These are phyloP conservation scores for Catocala sponsa DNA, from an alignment of 2,888 invertebrate genomes.

Conservation along the genomic window DNA sequence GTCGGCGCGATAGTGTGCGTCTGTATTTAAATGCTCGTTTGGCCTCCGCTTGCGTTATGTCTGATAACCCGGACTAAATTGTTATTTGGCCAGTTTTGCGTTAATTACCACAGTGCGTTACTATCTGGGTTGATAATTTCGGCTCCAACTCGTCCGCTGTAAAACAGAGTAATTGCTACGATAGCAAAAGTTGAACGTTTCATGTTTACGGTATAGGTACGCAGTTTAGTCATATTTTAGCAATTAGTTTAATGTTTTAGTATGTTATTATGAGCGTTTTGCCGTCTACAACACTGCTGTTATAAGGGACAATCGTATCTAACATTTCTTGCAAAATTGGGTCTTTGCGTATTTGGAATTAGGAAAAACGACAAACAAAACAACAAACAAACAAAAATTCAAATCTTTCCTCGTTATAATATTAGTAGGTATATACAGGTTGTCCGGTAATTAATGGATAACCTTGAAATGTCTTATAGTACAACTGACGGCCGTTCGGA, in stretches of 20 bases:
- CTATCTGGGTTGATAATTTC: conserved; percentile 18
- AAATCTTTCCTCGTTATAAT: too few relatives aligned
- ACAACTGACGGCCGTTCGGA: too few relatives aligned
- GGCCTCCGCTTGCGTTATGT: conserved; percentile 18
- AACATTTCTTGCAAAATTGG: too few relatives aligned
- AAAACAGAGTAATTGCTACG: conserved; percentile 9
- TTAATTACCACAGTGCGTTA: conserved; percentile 14
- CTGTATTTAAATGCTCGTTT: conserved; percentile 27
- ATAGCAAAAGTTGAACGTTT: conserved; percentile 9
- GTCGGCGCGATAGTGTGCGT: neutral
- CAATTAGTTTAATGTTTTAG: conserved; percentile 5
- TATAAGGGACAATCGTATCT: too few relatives aligned
- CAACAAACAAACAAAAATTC: too few relatives aligned
- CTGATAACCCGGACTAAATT: conserved; percentile 29
- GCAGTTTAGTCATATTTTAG: neutral
- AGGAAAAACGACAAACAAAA: too few relatives aligned
- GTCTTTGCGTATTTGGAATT: too few relatives aligned
- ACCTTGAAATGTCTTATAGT: too few relatives aligned
- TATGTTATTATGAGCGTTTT: neutral
- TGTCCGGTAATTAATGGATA: too few relatives aligned
- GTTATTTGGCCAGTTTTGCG: conserved; percentile 22
- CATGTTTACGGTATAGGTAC: neutral
- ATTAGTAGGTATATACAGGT: too few relatives aligned
- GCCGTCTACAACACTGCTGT: too few relatives aligned
- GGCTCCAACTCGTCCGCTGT: conserved; percentile 2